A percentile compares a stretch with the other conserved stretches of the same genome.
phyloP scores from a whole-genome alignment of 2,797 vertebrate species.

The Acipenser oxyrinchus region DNA sequence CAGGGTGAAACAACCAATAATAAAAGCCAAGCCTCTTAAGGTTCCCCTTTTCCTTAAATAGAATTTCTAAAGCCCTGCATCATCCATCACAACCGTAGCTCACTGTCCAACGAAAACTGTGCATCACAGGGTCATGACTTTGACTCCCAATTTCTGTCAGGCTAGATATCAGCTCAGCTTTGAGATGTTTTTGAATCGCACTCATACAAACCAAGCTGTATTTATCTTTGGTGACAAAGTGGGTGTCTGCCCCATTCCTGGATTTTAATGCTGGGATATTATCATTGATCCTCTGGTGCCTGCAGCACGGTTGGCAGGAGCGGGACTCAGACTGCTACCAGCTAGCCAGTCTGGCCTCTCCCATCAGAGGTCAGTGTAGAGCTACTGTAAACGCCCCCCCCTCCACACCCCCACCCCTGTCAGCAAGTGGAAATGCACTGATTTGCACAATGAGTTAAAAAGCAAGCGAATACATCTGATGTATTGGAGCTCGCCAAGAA shows the following conservation, averaged over 20 bases:
- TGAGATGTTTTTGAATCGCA: background rate
- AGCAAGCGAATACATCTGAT: too few relatives aligned
- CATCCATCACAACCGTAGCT: too few relatives aligned
- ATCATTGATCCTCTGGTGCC: slow-evolving; percentile 7
- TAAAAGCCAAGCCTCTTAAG: too few relatives aligned
- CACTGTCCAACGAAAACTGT: background rate
- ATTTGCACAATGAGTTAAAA: too few relatives aligned
- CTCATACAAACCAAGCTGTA: background rate
- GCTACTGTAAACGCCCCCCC: background rate
- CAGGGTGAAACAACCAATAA: too few relatives aligned
- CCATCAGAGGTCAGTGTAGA: background rate
- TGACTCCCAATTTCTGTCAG: background rate
- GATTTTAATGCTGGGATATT: slow-evolving; percentile 4
- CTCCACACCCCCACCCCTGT: background rate
- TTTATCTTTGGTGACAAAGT: slow-evolving; percentile 9
- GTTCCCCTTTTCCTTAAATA: too few relatives aligned
- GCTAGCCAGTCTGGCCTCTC: background rate
- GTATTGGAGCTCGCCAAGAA: background rate
- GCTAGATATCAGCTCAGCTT: background rate
- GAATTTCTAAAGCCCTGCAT: too few relatives aligned
- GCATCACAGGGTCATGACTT: background rate
- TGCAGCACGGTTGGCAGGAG: slow-evolving; percentile 1
- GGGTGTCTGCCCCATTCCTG: background rate
- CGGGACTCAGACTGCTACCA: background rate
- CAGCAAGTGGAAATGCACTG: too few relatives aligned